Evolutionary conservation across 2,113 vertebrate genomes (phyloP).

Genomic region (Hydrochoerus hydrochaeris): DNA sequence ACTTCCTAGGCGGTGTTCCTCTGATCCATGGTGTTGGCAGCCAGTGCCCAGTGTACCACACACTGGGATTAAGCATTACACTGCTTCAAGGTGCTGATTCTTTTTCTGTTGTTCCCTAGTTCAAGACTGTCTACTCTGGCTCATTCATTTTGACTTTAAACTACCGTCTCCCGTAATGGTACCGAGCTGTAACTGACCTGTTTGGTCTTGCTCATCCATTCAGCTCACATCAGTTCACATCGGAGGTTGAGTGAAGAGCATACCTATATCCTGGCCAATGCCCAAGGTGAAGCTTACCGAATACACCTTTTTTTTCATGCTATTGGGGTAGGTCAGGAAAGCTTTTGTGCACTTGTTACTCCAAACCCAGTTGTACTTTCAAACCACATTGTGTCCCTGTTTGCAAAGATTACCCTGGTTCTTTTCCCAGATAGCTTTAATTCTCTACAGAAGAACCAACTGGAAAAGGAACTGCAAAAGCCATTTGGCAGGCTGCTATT

Average conservation of each 20-base stretch:
- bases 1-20: neutral
- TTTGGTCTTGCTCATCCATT: neutral
- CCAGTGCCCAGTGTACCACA: neutral
- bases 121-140: neutral
- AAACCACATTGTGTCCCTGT: neutral
- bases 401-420: constrained; percentile 52
- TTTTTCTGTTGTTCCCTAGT: neutral
- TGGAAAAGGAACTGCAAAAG: constrained; percentile 75
- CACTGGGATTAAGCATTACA: neutral
- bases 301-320: constrained; percentile 9
- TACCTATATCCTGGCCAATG: neutral
- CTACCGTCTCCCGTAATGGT: neutral
- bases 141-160: neutral
- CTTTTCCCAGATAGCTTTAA: constrained; percentile 72
- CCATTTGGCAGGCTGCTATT: constrained; percentile 75
- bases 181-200: neutral
- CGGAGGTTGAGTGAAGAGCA: neutral
- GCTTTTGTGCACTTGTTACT: neutral
- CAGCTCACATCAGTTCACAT: neutral
- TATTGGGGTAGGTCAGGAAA: neutral
- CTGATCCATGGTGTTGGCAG: neutral
- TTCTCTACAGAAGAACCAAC: constrained; percentile 68
- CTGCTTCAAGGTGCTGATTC: neutral
- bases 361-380: constrained; percentile 37
- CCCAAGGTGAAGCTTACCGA: neutral